These are phyloP conservation scores for Glareola pratincola DNA, from an alignment of 2,113 vertebrate genomes.

Conservation along the genomic window DNA sequence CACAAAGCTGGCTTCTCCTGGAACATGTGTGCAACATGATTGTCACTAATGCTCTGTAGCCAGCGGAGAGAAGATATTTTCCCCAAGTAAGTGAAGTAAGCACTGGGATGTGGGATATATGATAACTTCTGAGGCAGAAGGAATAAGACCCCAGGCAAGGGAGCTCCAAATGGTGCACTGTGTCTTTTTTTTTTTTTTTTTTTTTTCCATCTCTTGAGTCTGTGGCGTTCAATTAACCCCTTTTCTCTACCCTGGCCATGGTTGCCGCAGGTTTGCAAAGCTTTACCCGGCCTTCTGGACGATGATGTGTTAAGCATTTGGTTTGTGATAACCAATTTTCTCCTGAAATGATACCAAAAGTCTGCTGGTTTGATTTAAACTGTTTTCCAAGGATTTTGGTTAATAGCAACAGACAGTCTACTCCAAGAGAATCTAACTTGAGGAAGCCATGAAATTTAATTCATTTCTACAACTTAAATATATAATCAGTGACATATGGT, in stretches of 20 bases:
- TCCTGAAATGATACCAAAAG: conserved; percentile 16
- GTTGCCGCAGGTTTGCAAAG: background rate
- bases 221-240: conserved; percentile 4
- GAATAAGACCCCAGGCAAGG: conserved; percentile 24
- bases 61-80: conserved; percentile 3
- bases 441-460: conserved; percentile 59
- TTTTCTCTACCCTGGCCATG: background rate
- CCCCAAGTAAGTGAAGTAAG: background rate
- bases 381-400: conserved; percentile 21
- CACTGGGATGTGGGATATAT: background rate
- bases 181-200: background rate
- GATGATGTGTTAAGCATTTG: background rate
- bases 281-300: background rate
- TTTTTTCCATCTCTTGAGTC: background rate
- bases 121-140: conserved; percentile 39
- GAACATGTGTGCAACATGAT: background rate
- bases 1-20: conserved; percentile 3
- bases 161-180: background rate
- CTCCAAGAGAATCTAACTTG: conserved; percentile 54
- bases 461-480: conserved; percentile 65
- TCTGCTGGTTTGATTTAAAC: conserved; percentile 41
- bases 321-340: conserved; percentile 42
- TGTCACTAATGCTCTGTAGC: conserved; percentile 2
- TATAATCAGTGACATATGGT: conserved; percentile 70
- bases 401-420: conserved; percentile 20